Evolutionary conservation across 2,797 vertebrate genomes (phyloP).

Genomic region (Odontamblyopus lacepedii): DNA sequence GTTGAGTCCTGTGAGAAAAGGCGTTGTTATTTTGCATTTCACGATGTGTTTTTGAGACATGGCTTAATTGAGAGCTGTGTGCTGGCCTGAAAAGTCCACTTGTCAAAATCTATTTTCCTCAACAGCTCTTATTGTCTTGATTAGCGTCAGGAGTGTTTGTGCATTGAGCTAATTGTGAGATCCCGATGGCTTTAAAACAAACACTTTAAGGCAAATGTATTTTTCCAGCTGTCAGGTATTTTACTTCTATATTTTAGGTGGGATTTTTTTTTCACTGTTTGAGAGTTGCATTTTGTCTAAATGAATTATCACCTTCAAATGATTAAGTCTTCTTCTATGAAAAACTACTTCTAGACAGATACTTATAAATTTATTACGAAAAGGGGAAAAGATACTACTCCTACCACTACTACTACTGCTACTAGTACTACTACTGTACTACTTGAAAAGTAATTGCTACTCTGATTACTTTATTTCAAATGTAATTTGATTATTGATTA

Average conservation of each 20-base stretch:
- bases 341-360: too few relatives aligned
- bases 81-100: slow-evolving; percentile 5
- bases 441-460: too few relatives aligned
- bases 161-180: slow-evolving; percentile 13
- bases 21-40: background rate
- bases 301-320: background rate
- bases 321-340: background rate
- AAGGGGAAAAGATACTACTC: background rate
- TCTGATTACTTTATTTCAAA: too few relatives aligned
- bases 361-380: too few relatives aligned
- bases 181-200: background rate
- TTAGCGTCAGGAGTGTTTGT: background rate
- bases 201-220: background rate
- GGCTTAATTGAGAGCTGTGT: slow-evolving; percentile 4
- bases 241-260: background rate
- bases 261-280: background rate
- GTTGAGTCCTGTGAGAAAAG: background rate
- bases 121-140: slow-evolving; percentile 1
- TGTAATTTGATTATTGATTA: too few relatives aligned
- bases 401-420: background rate
- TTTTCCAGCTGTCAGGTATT: too few relatives aligned
- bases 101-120: slow-evolving; percentile 8
- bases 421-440: too few relatives aligned
- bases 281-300: background rate
- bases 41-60: background rate